A percentile compares a stretch with the other conserved stretches of the same genome.
These are phyloP conservation scores for Zaprionus inermis DNA, from an alignment of 1,140 invertebrate species.

Conservation along the genomic window DNA sequence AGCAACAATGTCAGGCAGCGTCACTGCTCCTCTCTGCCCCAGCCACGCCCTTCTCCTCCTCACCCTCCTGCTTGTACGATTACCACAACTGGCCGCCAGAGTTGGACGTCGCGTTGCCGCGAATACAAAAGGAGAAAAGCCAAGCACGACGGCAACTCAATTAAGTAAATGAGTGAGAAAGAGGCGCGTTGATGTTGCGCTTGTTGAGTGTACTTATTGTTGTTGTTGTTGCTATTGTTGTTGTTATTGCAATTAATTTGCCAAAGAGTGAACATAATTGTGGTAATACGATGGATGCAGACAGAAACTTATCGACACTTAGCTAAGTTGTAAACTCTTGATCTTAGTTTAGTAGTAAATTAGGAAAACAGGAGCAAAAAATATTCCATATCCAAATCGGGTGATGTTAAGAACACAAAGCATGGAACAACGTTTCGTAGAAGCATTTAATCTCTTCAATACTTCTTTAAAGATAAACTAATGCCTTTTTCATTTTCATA, in stretches of 20 bases:
- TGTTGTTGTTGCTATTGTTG: constrained; percentile 3
- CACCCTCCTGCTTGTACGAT: background rate
- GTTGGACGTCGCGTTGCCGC: constrained; percentile 35
- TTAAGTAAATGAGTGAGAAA: constrained; percentile 73
- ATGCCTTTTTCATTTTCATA: too few species aligned
- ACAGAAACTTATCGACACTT: background rate
- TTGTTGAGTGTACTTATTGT: constrained; percentile 20
- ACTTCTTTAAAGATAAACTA: too few species aligned
- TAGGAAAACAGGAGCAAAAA: background rate
- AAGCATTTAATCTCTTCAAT: too few species aligned
- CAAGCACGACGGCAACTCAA: constrained; percentile 64
- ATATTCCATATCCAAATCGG: too few species aligned
- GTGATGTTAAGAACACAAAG: too few species aligned
- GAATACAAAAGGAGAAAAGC: constrained; percentile 54
- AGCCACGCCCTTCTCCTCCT: constrained; percentile 11
- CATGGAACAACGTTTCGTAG: too few species aligned
- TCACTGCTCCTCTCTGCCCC: constrained; percentile 1
- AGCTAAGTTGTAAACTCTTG: background rate
- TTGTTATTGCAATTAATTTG: constrained; percentile 15
- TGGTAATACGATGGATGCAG: background rate
- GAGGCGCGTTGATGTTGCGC: constrained; percentile 54
- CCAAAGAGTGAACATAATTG: background rate
- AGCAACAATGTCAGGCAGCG: constrained; percentile 26
- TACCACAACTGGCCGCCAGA: constrained; percentile 21
- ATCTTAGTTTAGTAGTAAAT: background rate